Conservation (phyloP, 2,888 invertebrate genomes). For the Ichneumoninae sp. region DNA sequence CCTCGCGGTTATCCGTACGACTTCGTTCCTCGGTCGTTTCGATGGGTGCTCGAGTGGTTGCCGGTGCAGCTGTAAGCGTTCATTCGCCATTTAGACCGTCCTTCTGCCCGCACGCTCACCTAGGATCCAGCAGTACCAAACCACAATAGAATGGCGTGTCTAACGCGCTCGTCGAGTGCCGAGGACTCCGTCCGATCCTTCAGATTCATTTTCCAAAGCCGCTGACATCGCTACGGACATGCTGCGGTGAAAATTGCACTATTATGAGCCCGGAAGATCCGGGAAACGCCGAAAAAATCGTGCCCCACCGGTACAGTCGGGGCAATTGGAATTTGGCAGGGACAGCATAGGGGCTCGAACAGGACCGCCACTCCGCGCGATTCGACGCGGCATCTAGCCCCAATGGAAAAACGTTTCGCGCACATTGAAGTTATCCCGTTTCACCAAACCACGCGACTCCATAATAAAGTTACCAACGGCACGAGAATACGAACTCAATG, state of each 20-base stretch:
- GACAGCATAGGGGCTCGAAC: slow-evolving; percentile 25
- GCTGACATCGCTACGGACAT: slow-evolving; percentile 1
- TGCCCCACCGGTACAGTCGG: slow-evolving; percentile 51
- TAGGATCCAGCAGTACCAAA: slow-evolving; percentile 23
- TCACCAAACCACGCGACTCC: slow-evolving; percentile 37
- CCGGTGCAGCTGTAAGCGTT: slow-evolving; percentile 48
- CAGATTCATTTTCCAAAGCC: slow-evolving; percentile 1
- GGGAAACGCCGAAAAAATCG: slow-evolving; percentile 51
- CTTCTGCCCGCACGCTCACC: slow-evolving; percentile 21
- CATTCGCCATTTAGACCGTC: slow-evolving; percentile 19
- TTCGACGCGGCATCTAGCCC: slow-evolving; percentile 49
- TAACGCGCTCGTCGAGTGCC: slow-evolving; percentile 70
- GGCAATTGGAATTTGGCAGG: slow-evolving; percentile 61
- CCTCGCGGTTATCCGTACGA: slow-evolving; percentile 14
- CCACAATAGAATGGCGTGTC: slow-evolving; percentile 76
- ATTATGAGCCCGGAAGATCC: slow-evolving; percentile 45
- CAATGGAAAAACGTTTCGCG: slow-evolving; percentile 59
- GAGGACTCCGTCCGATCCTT: slow-evolving; percentile 53
- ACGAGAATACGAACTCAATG: slow-evolving; percentile 51
- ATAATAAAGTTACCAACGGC: slow-evolving; percentile 2
- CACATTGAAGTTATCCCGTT: slow-evolving; percentile 29
- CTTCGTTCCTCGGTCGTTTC: slow-evolving; percentile 33
- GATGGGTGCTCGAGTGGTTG: slow-evolving; percentile 12
- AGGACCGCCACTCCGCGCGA: slow-evolving; percentile 46
- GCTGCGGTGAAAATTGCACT: slow-evolving; percentile 24